A percentile compares a stretch with the other conserved stretches of the same genome.
phyloP scores from a whole-genome alignment of 2,113 vertebrate species.

The Solea senegalensis region DNA sequence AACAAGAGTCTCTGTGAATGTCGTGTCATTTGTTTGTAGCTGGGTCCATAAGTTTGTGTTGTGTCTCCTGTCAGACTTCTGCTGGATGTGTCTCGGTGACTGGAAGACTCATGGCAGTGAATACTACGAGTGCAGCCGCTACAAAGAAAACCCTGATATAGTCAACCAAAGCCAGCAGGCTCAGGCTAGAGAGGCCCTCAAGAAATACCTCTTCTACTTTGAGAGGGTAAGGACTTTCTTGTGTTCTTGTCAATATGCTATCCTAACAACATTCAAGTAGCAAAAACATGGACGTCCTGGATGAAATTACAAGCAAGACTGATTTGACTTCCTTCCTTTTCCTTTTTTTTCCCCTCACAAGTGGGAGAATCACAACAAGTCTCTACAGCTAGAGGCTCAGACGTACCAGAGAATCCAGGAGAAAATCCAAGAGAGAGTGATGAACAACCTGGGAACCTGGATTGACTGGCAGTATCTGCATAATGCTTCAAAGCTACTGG shows the following conservation, averaged over 20 bases:
- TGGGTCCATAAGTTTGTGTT: slow-evolving; percentile 1
- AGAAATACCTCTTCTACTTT: slow-evolving; percentile 99
- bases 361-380: slow-evolving; percentile 99
- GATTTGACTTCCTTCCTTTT: slow-evolving; percentile 3
- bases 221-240: slow-evolving; percentile 89
- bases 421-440: slow-evolving; percentile 98
- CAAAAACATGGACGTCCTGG: not conserved
- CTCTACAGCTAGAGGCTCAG: slow-evolving; percentile 97
- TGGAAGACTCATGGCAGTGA: slow-evolving; percentile 99
- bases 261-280: not conserved
- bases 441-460: slow-evolving; percentile 99
- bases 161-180: slow-evolving; percentile 99
- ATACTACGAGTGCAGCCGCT: slow-evolving; percentile 99
- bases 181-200: slow-evolving; percentile 98
- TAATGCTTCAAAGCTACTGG: slow-evolving; percentile 97
- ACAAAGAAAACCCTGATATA: slow-evolving; percentile 99
- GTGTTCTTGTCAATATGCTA: not conserved
- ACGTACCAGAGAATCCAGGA: slow-evolving; percentile 99
- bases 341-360: slow-evolving; percentile 51
- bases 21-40: not conserved
- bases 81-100: slow-evolving; percentile 99
- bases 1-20: not conserved
- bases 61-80: slow-evolving; percentile 87
- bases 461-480: slow-evolving; percentile 99
- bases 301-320: not conserved